Conservation (phyloP, 1,140 invertebrate genomes). For the Cyclina sinensis region DNA sequence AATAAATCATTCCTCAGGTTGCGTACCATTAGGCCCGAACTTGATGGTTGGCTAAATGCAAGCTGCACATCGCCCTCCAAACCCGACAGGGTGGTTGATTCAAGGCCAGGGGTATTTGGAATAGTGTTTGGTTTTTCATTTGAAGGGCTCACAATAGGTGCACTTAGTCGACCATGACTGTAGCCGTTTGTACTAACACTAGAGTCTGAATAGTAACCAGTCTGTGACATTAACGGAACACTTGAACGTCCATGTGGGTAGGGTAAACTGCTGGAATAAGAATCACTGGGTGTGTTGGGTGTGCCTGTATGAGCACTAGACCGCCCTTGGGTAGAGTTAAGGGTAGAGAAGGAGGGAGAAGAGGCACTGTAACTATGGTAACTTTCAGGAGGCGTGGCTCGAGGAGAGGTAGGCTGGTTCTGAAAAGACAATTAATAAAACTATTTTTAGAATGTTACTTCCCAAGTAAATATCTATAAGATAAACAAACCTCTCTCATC, state of each 20-base stretch:
- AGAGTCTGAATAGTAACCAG: constrained; percentile 75
- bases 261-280: constrained; percentile 27
- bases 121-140: constrained; percentile 80
- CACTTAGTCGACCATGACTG: constrained; percentile 62
- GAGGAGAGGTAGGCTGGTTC: constrained; percentile 91
- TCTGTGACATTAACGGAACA: constrained; percentile 61
- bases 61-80: constrained; percentile 87
- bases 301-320: constrained; percentile 53
- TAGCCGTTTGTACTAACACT: constrained; percentile 57
- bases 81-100: constrained; percentile 82
- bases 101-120: constrained; percentile 81
- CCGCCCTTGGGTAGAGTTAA: constrained; percentile 23
- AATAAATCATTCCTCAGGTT: constrained; percentile 91
- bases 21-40: constrained; percentile 72
- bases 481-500: background rate
- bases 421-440: constrained; percentile 71
- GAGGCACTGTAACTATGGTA: constrained; percentile 64
- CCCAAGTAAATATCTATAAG: background rate
- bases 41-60: constrained; percentile 79
- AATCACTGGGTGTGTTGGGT: constrained; percentile 74
- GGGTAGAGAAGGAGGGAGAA: constrained; percentile 71
- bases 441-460: background rate
- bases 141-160: constrained; percentile 62
- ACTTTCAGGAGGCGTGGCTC: constrained; percentile 96
- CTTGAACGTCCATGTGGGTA: constrained; percentile 61